These are phyloP conservation scores for Lysandra bellargus DNA, from an alignment of 2,888 invertebrate species.

Conservation along the genomic window DNA sequence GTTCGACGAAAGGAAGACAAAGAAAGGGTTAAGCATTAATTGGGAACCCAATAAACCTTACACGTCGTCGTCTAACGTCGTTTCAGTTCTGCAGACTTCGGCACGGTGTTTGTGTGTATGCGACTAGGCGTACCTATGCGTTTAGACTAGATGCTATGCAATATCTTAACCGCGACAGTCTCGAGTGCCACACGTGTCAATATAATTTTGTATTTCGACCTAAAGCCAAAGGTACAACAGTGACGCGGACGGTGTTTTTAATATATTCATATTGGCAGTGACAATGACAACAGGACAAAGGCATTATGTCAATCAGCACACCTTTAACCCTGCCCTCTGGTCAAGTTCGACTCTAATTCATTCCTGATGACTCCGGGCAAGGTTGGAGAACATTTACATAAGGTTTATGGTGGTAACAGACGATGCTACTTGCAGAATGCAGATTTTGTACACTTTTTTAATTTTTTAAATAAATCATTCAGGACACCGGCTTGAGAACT, in stretches of 20 bases:
- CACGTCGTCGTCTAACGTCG: too few relatives aligned
- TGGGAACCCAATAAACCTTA: too few relatives aligned
- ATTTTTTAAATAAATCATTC: too few relatives aligned
- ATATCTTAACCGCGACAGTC: neutral
- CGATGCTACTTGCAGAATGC: neutral
- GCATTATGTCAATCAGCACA: slow-evolving; percentile 65
- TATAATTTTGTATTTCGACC: neutral
- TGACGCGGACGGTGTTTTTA: slow-evolving; percentile 3
- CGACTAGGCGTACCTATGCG: too few relatives aligned
- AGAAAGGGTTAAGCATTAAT: too few relatives aligned
- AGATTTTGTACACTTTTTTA: neutral
- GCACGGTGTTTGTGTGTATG: too few relatives aligned
- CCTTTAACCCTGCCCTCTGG: slow-evolving; percentile 60
- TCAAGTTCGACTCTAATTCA: slow-evolving; percentile 75
- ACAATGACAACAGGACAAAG: slow-evolving; percentile 50
- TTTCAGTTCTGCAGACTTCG: too few relatives aligned
- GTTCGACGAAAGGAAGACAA: too few relatives aligned
- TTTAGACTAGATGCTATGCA: neutral
- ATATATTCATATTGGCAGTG: slow-evolving; percentile 32
- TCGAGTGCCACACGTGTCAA: too few relatives aligned
- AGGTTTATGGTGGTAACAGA: slow-evolving; percentile 50
- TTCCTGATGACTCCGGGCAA: slow-evolving; percentile 64
- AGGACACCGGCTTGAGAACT: too few relatives aligned
- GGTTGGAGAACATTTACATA: slow-evolving; percentile 65
- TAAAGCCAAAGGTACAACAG: neutral